Evolutionary conservation across 2,113 vertebrate species (phyloP).

Genomic region (Atherinomorus stipes): DNA sequence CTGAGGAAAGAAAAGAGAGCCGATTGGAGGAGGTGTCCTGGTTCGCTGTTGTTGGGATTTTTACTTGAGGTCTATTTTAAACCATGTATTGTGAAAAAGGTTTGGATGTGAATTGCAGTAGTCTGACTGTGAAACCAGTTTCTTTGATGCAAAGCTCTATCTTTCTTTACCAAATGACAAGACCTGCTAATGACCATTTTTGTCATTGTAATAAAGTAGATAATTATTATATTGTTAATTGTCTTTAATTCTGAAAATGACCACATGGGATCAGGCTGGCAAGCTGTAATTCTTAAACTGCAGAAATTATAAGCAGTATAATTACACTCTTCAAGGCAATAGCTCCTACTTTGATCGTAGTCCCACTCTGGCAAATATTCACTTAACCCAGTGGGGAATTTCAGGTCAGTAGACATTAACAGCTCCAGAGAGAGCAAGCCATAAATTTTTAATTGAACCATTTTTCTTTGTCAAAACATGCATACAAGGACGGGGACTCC

Average conservation of each 20-base stretch:
- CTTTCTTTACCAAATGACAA: neutral
- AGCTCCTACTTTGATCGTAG: slow-evolving; percentile 57
- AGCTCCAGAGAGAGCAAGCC: slow-evolving; percentile 35
- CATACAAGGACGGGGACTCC: neutral
- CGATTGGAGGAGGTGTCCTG: no score
- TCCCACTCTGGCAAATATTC: slow-evolving; percentile 61
- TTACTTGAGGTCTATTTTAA: no score
- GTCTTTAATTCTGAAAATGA: slow-evolving; percentile 22
- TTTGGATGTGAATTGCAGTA: no score
- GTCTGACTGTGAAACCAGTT: neutral
- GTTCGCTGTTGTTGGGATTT: no score
- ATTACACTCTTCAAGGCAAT: slow-evolving; percentile 61
- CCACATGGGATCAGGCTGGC: slow-evolving; percentile 29
- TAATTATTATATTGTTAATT: slow-evolving; percentile 2
- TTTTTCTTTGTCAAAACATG: slow-evolving; percentile 55
- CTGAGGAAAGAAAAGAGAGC: no score
- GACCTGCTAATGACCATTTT: no score
- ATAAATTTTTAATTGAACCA: slow-evolving; percentile 40
- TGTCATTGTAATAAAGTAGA: no score
- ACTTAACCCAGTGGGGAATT: slow-evolving; percentile 56
- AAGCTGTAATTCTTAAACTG: slow-evolving; percentile 24
- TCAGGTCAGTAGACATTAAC: slow-evolving; percentile 50
- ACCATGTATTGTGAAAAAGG: no score
- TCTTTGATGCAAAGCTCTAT: neutral
- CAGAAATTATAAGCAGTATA: slow-evolving; percentile 59